Base-by-base conservation (phyloP, 2,113 vertebrate species). In the Cygnus atratus region DNA sequence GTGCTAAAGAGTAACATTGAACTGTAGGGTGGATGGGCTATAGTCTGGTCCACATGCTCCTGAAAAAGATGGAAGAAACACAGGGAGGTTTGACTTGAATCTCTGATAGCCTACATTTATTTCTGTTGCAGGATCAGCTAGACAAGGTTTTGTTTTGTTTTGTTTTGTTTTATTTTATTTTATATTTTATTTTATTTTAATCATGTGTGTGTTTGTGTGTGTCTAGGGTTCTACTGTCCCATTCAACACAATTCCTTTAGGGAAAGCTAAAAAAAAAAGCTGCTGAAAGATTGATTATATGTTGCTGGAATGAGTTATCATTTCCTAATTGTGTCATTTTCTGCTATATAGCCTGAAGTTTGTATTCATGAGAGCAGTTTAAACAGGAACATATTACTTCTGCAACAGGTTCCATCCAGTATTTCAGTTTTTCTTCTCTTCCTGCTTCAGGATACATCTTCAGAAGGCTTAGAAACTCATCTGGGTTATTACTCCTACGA, bases 301-400 rank as follows among this genome's bases (percentile, higher is more conserved):
- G 2, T 50, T 79, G 20, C 75, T 73, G 37, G 39, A 9, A 29
- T 41, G 35, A 72, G 5, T 58, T 93, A 73, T 54, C 33, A 18
- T 86, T 80, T 80, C 55, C 44, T 58, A 41, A 10, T 19, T 4
- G 33, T 58, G 58, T 8, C 5, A 10, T 75, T 76, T 82, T 75
- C 75, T 76, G 35, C 44, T 15, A 0, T 18, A 21, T 2, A 41
- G 1, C 58, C 66, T 55, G 12, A 21, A 44, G 24, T 1, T 6
- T 6, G 5, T 12, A 5, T 61, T 16, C 54, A 74, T 13, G 21
- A 19, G 31, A 29, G 2, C 25, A 35, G 29, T 16, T 79, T 76
- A 73, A 81, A 8, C 11, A 43, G 33, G 37, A 39, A 7, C 12
- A 8, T 31, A 77, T 57, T 24, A 50, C 44, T 25, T 73, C 57